A percentile compares a stretch with the other conserved stretches of the same genome.
These are phyloP conservation scores for Palaemon carinicauda DNA, from an alignment of 1,140 invertebrate genomes.

Conservation along the genomic window DNA sequence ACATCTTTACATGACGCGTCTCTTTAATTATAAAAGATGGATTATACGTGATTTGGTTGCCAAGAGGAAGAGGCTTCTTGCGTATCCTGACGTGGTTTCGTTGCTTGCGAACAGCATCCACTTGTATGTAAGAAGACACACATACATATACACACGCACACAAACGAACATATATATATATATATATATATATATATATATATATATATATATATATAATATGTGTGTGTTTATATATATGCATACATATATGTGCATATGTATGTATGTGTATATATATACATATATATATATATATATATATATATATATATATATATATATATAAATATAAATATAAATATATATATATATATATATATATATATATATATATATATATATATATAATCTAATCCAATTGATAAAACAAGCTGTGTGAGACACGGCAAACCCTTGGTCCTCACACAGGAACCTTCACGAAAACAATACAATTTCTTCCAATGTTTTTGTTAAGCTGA, in stretches of 20 bases:
- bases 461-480: no score
- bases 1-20: no score
- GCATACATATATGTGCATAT: background rate
- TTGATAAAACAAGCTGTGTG: no score
- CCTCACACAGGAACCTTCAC: no score
- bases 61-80: no score
- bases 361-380: constrained; percentile 9
- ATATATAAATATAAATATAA: background rate
- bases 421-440: no score
- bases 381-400: no score
- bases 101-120: no score
- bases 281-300: background rate
- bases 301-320: constrained; percentile 1
- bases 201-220: background rate
- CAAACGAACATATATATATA: background rate
- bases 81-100: no score
- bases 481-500: no score
- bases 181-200: background rate
- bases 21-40: no score
- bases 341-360: constrained; percentile 9
- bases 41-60: no score
- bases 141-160: background rate
- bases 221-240: background rate
- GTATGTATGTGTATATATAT: background rate
- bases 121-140: background rate